A percentile compares a stretch with the other conserved stretches of the same genome.
Conservation (phyloP, 2,888 invertebrate genomes). For the Acrobeloides nanus region DNA sequence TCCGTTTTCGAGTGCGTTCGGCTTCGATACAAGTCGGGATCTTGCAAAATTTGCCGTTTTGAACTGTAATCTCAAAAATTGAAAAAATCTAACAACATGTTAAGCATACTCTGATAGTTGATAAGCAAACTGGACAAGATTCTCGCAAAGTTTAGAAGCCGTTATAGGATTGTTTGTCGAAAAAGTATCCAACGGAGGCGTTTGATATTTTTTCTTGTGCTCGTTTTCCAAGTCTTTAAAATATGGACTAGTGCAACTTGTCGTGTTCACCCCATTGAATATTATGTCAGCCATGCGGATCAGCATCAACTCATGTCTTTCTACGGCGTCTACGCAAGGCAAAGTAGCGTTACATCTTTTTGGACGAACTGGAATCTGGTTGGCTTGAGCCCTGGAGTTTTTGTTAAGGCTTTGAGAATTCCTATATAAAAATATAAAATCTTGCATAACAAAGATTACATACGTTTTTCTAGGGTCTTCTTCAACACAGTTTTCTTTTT, state of each 20-base stretch:
- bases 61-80: constrained; percentile 59
- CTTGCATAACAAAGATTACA: background rate
- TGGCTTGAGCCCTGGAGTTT: constrained; percentile 21
- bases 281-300: constrained; percentile 70
- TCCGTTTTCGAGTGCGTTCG: constrained; percentile 28
- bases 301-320: constrained; percentile 67
- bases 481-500: constrained; percentile 25
- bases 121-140: constrained; percentile 70
- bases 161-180: constrained; percentile 49
- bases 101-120: constrained; percentile 61
- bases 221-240: too few species aligned
- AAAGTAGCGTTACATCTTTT: constrained; percentile 53
- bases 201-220: constrained; percentile 2
- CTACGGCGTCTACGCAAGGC: constrained; percentile 68
- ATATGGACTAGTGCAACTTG: too few species aligned
- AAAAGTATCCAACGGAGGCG: background rate
- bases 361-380: constrained; percentile 4
- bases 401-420: constrained; percentile 18
- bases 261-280: constrained; percentile 65
- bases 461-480: background rate
- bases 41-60: constrained; percentile 74
- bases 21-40: constrained; percentile 66
- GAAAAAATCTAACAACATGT: constrained; percentile 10
- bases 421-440: constrained; percentile 1
- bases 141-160: constrained; percentile 62